Conservation (phyloP, 2,113 vertebrate species). For the Haemorhous mexicanus region DNA sequence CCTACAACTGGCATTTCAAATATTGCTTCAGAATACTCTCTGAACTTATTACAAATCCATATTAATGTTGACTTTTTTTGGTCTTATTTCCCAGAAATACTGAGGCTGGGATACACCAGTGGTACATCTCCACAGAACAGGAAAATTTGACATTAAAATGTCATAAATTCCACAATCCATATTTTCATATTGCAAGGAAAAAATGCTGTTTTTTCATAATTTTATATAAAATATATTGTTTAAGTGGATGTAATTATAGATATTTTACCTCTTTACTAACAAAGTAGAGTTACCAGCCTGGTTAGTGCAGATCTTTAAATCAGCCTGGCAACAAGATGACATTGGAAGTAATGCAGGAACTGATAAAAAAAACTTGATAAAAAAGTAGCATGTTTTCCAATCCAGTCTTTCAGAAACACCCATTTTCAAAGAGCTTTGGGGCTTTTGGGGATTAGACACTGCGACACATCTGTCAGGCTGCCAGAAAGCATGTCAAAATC, state of each 20-base stretch:
- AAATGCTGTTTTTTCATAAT: not conserved
- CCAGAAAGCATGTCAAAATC: conserved; percentile 69
- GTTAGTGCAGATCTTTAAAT: not conserved
- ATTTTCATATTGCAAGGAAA: not conserved
- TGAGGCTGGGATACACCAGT: not conserved
- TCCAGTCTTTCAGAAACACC: conserved; percentile 63
- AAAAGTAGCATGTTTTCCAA: conserved; percentile 63
- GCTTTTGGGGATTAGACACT: conserved; percentile 66
- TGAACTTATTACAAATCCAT: not conserved
- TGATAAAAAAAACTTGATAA: conserved; percentile 39
- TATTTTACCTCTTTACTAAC: not conserved
- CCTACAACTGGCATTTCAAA: not conserved
- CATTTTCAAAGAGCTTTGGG: conserved; percentile 67
- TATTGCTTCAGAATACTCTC: not conserved
- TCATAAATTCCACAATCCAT: not conserved
- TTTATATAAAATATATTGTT: not conserved
- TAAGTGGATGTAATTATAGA: not conserved
- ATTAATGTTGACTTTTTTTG: not conserved
- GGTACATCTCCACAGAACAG: not conserved
- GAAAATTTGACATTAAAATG: not conserved
- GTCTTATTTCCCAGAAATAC: not conserved
- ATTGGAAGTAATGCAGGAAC: not conserved
- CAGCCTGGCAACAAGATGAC: not conserved
- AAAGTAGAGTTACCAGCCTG: not conserved
- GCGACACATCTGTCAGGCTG: conserved; percentile 71